Evolutionary conservation across 2,888 invertebrate species (phyloP).

Genomic region (Chaitophorus viminalis): DNA sequence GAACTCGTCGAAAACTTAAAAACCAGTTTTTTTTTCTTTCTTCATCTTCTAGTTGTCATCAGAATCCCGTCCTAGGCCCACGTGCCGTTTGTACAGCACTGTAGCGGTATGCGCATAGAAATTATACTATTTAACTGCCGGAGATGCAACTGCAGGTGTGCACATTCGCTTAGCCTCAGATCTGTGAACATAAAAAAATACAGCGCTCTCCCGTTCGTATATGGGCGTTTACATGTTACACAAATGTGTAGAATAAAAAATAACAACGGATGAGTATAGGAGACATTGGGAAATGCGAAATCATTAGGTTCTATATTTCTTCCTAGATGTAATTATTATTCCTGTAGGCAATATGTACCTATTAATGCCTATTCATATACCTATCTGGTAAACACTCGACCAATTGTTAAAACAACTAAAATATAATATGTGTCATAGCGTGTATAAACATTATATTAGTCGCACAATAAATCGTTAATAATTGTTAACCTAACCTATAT

Average conservation of each 20-base stretch:
- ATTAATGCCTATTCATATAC: no score
- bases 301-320: no score
- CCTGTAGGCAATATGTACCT: no score
- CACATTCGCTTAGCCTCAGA: no score
- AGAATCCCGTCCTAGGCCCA: background rate
- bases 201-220: no score
- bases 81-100: background rate
- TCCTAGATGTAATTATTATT: no score
- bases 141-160: background rate
- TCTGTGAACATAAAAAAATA: no score
- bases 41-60: background rate
- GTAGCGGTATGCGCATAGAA: background rate
- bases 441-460: background rate
- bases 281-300: no score
- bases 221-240: no score
- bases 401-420: background rate
- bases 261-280: no score
- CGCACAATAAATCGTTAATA: background rate
- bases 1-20: background rate
- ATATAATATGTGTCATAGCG: background rate
- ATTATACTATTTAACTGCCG: background rate
- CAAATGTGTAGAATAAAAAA: no score
- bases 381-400: background rate
- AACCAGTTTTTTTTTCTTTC: background rate
- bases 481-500: background rate